phyloP scores from a whole-genome alignment of 2,888 invertebrate genomes.

The Acleris emargana region DNA sequence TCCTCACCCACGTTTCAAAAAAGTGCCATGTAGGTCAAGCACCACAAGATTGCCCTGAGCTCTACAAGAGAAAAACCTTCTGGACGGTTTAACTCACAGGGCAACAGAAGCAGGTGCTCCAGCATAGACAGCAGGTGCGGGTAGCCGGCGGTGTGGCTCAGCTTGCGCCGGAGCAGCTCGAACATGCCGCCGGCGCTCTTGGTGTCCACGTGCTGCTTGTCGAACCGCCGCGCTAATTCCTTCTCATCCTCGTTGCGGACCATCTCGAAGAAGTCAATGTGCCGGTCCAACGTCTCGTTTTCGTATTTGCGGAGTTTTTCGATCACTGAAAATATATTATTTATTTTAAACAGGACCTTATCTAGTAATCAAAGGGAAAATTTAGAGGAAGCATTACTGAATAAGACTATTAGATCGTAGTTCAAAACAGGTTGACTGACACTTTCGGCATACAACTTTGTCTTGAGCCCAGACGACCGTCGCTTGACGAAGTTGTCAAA shows the following conservation, averaged over 20 bases:
- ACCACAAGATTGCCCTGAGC: too few species aligned
- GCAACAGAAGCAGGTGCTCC: conserved; percentile 93
- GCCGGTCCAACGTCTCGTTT: conserved; percentile 96
- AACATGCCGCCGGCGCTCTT: conserved; percentile 97
- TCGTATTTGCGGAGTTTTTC: conserved; percentile 96
- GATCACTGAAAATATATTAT: conserved; percentile 84
- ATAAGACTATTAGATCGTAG: too few species aligned
- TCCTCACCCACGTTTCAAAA: too few species aligned
- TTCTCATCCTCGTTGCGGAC: conserved; percentile 98
- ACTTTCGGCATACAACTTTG: too few species aligned
- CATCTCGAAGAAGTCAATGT: conserved; percentile 99
- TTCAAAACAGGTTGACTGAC: too few species aligned
- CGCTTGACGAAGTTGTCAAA: too few species aligned
- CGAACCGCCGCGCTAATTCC: conserved; percentile 94
- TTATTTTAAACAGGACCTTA: too few species aligned
- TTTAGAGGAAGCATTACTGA: too few species aligned
- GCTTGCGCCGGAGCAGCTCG: conserved; percentile 92
- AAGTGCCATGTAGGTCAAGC: too few species aligned
- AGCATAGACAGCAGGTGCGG: conserved; percentile 95
- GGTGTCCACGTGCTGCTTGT: conserved; percentile 95
- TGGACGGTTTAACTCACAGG: conserved; percentile 81
- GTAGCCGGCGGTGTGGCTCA: conserved; percentile 96
- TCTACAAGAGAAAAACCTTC: too few species aligned
- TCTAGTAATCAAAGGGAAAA: too few species aligned
- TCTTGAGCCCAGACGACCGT: too few species aligned